phyloP scores from a whole-genome alignment of 2,797 vertebrate species.

The Scarus forsteni region DNA sequence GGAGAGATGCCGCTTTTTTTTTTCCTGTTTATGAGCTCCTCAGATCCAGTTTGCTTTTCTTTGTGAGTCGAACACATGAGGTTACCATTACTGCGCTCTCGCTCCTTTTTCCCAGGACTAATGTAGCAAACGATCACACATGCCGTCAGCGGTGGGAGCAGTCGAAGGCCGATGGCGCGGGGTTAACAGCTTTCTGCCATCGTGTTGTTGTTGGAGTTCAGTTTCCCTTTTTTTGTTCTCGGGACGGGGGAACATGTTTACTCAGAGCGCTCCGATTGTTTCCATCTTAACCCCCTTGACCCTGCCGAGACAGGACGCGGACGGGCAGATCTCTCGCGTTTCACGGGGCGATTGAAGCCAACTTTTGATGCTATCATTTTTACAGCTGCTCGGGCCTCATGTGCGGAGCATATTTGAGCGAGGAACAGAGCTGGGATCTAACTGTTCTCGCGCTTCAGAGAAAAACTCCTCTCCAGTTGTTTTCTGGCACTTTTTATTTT shows the following conservation, averaged over 20 bases:
- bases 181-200: conserved; percentile 71
- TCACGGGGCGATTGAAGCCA: conserved; percentile 64
- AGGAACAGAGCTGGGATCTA: conserved; percentile 21
- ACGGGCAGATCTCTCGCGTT: conserved; percentile 72
- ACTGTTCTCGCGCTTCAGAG: conserved; percentile 62
- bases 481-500: conserved; percentile 34
- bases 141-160: conserved; percentile 40
- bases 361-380: conserved; percentile 70
- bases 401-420: conserved; percentile 35
- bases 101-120: conserved; percentile 64
- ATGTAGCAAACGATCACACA: conserved; percentile 72
- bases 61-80: conserved; percentile 68
- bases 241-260: conserved; percentile 65
- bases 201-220: conserved; percentile 63
- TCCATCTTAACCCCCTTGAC: conserved; percentile 66
- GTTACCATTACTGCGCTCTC: conserved; percentile 76
- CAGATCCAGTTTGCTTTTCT: conserved; percentile 73
- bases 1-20: conserved; percentile 19
- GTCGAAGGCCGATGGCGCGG: conserved; percentile 42
- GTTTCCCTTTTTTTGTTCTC: conserved; percentile 69
- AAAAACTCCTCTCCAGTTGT: conserved; percentile 61
- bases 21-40: conserved; percentile 69
- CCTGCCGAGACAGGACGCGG: conserved; percentile 44
- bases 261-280: conserved; percentile 76
- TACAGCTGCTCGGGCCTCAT: conserved; percentile 68